Percentiles rank a stretch among this genome's conserved stretches.
Evolutionary conservation across 2,888 invertebrate genomes (phyloP).

Genomic region (Harmothoe impar): DNA sequence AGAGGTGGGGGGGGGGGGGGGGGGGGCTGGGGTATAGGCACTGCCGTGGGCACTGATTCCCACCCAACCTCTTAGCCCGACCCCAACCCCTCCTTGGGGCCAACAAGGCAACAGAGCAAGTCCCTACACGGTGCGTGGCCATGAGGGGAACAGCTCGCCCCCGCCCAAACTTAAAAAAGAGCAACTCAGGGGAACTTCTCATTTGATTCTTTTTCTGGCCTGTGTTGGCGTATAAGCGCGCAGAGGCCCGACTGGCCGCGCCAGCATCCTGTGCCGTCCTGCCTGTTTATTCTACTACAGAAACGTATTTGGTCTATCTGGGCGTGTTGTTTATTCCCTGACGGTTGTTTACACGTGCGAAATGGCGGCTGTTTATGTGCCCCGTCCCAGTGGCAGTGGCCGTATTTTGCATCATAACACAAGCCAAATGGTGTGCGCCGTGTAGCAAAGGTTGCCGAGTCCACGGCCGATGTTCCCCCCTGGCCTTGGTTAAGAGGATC

Average conservation of each 20-base stretch:
- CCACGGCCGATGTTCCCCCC: conserved; percentile 22
- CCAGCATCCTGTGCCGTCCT: conserved; percentile 17
- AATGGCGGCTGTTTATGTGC: conserved; percentile 61
- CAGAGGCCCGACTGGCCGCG: neutral
- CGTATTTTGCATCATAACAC: conserved; percentile 65
- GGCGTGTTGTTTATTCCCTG: conserved; percentile 63
- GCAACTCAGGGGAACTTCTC: neutral
- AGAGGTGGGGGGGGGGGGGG: too few species aligned
- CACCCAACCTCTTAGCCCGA: too few species aligned
- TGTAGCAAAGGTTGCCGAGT: conserved; percentile 54
- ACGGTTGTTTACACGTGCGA: conserved; percentile 62
- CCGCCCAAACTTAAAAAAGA: conserved; percentile 8
- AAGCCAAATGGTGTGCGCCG: conserved; percentile 61
- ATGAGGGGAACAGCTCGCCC: neutral
- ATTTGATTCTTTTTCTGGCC: neutral
- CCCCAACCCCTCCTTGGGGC: too few species aligned
- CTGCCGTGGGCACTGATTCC: too few species aligned
- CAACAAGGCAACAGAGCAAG: too few species aligned
- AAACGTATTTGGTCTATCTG: conserved; percentile 60
- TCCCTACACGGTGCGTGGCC: neutral
- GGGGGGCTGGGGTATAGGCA: too few species aligned
- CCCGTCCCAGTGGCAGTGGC: conserved; percentile 37
- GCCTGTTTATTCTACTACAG: conserved; percentile 63
- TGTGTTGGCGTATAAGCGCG: conserved; percentile 36
- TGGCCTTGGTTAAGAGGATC: conserved; percentile 15